Percentiles rank a stretch among this genome's conserved stretches.
These are phyloP conservation scores for Drosophila persimilis DNA, from an alignment of 1,140 invertebrate species.

Conservation along the genomic window DNA sequence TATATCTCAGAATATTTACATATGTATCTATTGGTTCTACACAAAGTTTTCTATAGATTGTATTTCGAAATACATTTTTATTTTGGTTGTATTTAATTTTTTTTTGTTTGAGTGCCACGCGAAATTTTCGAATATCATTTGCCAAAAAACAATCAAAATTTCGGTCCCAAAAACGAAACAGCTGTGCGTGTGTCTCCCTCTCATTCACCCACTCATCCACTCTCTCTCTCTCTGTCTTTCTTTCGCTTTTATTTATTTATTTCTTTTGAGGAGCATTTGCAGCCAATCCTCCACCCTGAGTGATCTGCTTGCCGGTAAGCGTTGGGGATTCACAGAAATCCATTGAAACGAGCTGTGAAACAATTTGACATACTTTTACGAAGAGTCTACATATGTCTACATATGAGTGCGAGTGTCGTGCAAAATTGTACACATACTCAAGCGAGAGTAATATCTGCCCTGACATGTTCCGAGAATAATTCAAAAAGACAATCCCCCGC, in stretches of 20 bases:
- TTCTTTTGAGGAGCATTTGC: constrained; percentile 15
- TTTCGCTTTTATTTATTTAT: constrained; percentile 16
- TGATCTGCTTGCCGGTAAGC: constrained; percentile 43
- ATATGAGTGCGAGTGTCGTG: constrained; percentile 3
- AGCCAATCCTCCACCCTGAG: too few species aligned
- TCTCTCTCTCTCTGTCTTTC: constrained; percentile 7
- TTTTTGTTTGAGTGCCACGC: constrained; percentile 40
- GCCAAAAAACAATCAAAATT: constrained; percentile 22
- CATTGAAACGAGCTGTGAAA: constrained; percentile 19
- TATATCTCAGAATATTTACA: neutral
- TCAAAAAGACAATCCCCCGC: constrained; percentile 10
- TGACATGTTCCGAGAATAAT: constrained; percentile 39
- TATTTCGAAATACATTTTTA: constrained; percentile 3
- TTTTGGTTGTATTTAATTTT: constrained; percentile 15
- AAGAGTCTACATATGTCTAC: too few species aligned
- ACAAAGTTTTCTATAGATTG: constrained; percentile 23
- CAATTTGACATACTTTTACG: constrained; percentile 14
- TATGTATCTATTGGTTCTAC: constrained; percentile 15
- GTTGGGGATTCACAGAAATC: constrained; percentile 1
- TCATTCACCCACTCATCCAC: neutral
- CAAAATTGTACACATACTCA: constrained; percentile 1
- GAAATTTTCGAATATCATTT: constrained; percentile 40
- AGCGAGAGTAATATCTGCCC: constrained; percentile 15
- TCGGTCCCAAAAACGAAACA: constrained; percentile 25
- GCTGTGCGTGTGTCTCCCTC: constrained; percentile 39